Evolutionary conservation across 2,888 invertebrate genomes (phyloP).

Genomic region (Kuschelorhynchus macadamiae): DNA sequence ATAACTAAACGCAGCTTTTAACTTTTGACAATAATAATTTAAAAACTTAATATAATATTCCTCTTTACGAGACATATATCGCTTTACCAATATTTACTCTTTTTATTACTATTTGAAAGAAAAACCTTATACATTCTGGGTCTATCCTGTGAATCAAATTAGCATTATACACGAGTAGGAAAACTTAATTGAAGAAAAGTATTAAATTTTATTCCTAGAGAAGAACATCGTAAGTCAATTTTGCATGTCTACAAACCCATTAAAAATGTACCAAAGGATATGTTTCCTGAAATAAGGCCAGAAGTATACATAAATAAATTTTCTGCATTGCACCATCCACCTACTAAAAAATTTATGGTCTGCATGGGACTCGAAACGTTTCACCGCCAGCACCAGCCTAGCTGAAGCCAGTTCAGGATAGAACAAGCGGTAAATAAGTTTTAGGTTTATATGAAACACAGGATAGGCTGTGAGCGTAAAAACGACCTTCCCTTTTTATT

Average conservation of each 20-base stretch:
- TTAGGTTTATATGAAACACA: slow-evolving; percentile 36
- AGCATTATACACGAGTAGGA: too few relatives aligned
- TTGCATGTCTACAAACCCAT: slow-evolving; percentile 41
- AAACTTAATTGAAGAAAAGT: too few relatives aligned
- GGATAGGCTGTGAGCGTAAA: slow-evolving; percentile 32
- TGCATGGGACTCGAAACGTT: slow-evolving; percentile 44
- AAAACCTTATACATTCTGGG: too few relatives aligned
- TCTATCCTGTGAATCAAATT: too few relatives aligned
- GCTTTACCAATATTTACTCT: too few relatives aligned
- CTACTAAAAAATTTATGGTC: slow-evolving; percentile 63
- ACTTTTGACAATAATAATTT: too few relatives aligned
- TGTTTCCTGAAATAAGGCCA: slow-evolving; percentile 65
- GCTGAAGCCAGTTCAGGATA: slow-evolving; percentile 25
- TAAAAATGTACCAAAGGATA: slow-evolving; percentile 62
- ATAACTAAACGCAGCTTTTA: too few relatives aligned
- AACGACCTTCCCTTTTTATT: slow-evolving; percentile 39
- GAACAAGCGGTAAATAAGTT: slow-evolving; percentile 48
- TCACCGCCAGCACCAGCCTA: slow-evolving; percentile 28
- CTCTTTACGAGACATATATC: too few relatives aligned
- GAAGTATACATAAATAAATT: slow-evolving; percentile 69
- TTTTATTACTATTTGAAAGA: too few relatives aligned
- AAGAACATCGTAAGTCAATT: slow-evolving; percentile 35
- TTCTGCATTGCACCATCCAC: slow-evolving; percentile 66
- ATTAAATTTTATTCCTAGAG: too few relatives aligned
- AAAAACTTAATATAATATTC: too few relatives aligned